Evolutionary conservation across 2,113 vertebrate genomes (phyloP).

Genomic region (Callaeas wilsoni): DNA sequence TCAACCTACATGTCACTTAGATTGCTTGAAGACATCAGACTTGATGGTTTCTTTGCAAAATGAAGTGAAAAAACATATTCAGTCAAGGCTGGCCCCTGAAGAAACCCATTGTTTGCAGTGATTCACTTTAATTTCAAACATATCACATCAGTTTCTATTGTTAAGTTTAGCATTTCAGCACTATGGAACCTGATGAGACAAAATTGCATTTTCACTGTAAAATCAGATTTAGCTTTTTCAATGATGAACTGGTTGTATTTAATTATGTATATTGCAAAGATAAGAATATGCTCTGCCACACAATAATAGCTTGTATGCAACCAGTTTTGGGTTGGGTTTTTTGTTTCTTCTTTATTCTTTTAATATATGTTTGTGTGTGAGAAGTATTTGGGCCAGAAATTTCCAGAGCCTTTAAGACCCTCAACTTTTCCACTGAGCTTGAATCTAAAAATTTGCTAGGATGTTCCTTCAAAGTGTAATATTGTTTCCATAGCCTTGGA

Average conservation of each 20-base stretch:
- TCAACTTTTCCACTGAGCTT: not conserved
- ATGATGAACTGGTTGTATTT: slow-evolving; percentile 41
- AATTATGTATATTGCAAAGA: not conserved
- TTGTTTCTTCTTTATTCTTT: not conserved
- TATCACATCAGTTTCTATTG: slow-evolving; percentile 35
- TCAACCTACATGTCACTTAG: slow-evolving; percentile 1
- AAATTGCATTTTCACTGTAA: slow-evolving; percentile 51
- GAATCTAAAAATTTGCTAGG: not conserved
- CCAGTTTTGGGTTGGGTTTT: not conserved
- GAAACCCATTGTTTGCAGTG: slow-evolving; percentile 44
- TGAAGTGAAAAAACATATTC: slow-evolving; percentile 55
- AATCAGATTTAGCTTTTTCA: slow-evolving; percentile 55
- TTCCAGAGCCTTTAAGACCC: not conserved
- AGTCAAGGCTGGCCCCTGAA: not conserved
- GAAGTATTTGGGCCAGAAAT: not conserved
- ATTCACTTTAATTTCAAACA: slow-evolving; percentile 55
- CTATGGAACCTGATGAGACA: slow-evolving; percentile 31
- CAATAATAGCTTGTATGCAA: not conserved
- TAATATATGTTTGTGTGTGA: not conserved
- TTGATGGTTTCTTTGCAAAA: slow-evolving; percentile 46
- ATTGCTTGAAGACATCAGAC: slow-evolving; percentile 41
- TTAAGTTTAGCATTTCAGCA: slow-evolving; percentile 33
- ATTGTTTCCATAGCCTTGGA: not conserved
- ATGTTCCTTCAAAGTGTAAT: not conserved
- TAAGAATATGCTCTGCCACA: not conserved